Conservation (phyloP, 1,140 invertebrate genomes). For the Phenacoccus solenopsis region DNA sequence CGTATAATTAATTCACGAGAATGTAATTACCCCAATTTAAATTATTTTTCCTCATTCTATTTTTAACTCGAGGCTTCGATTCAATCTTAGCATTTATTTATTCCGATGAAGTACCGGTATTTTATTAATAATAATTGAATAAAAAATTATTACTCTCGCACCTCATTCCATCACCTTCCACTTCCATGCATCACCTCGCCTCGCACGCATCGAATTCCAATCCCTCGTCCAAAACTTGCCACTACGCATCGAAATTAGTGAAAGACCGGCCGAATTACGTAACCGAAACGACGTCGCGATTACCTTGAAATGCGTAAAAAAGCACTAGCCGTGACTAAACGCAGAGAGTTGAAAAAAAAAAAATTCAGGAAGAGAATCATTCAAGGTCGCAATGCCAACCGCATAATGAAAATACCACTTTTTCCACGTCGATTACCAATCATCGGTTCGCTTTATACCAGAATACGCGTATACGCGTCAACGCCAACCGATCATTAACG, state of each 20-base stretch:
- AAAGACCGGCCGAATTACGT: conserved; percentile 7
- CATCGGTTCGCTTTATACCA: background rate
- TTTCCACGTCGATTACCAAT: conserved; percentile 15
- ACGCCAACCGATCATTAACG: background rate
- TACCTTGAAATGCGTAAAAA: conserved; percentile 14
- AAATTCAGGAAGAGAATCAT: conserved; percentile 14
- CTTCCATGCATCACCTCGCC: no score
- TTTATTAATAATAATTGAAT: no score
- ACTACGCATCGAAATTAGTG: conserved; percentile 13
- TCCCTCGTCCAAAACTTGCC: no score
- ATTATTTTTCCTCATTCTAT: no score
- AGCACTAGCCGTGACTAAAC: conserved; percentile 13
- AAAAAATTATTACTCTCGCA: no score
- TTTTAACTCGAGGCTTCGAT: no score
- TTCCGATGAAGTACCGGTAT: no score
- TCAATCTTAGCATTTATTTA: no score
- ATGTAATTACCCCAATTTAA: no score
- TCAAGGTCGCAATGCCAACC: conserved; percentile 10
- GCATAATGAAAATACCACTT: conserved; percentile 13
- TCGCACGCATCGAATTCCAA: no score
- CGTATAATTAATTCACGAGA: no score
- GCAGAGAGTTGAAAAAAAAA: background rate
- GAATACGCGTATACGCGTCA: background rate
- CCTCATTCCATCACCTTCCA: no score
- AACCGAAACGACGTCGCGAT: conserved; percentile 8